These are phyloP conservation scores for Sminthopsis crassicaudata DNA, from an alignment of 2,113 vertebrate genomes.

Conservation along the genomic window DNA sequence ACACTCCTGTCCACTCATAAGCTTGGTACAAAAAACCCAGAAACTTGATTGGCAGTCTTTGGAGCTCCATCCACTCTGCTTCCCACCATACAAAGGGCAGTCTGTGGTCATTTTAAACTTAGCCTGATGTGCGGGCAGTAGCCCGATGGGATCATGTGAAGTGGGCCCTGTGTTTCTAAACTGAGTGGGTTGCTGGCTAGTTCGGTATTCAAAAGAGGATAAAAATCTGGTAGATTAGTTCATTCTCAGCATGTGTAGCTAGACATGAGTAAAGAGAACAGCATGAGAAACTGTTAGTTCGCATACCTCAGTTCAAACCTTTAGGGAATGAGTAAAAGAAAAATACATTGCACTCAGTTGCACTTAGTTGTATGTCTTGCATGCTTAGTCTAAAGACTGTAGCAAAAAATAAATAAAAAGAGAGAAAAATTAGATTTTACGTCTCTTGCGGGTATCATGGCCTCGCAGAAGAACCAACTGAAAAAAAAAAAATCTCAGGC, in stretches of 20 bases:
- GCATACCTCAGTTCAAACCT: constrained; percentile 98
- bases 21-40: constrained; percentile 91
- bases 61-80: constrained; percentile 83
- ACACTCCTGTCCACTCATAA: constrained; percentile 94
- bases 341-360: constrained; percentile 95
- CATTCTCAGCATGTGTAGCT: constrained; percentile 97
- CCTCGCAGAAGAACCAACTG: constrained; percentile 91
- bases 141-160: constrained; percentile 89
- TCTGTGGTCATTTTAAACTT: constrained; percentile 86
- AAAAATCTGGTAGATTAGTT: constrained; percentile 93
- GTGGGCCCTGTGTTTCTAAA: constrained; percentile 86
- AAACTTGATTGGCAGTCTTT: constrained; percentile 89
- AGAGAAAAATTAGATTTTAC: constrained; percentile 88
- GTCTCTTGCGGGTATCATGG: constrained; percentile 89
- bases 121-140: constrained; percentile 88
- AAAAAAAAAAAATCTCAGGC: constrained; percentile 92
- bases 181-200: constrained; percentile 89
- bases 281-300: constrained; percentile 97
- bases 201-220: constrained; percentile 90
- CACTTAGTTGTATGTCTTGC: constrained; percentile 97
- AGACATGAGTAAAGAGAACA: constrained; percentile 97
- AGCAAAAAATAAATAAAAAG: constrained; percentile 88
- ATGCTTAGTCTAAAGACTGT: constrained; percentile 97
- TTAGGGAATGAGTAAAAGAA: constrained; percentile 94
- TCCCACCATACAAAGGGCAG: constrained; percentile 83